Base-by-base conservation (phyloP, 2,113 vertebrate genomes). In the Cyprinodon tularosa region DNA sequence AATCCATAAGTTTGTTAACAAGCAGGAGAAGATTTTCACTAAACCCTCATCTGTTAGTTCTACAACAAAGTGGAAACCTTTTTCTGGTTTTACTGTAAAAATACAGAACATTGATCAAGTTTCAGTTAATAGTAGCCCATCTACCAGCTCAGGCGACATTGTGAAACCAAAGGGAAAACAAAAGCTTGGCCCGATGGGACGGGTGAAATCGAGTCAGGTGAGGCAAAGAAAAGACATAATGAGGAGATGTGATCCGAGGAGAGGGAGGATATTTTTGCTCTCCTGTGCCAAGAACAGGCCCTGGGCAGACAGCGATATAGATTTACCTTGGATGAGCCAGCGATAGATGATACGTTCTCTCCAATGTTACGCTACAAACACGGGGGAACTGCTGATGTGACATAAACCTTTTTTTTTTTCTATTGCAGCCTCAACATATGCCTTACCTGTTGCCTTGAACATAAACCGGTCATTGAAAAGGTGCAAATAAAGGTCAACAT, bases 301-400 rank as follows among this genome's bases (percentile, higher is more conserved):
- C 53, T 0, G 63, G 59, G 62, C 74, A 88, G 90, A 90, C 86
- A 3, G 79, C 0, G 53, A 68, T 88, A 88, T 90, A 74, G 90
- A 88, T 92, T 88, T 87, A 86, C 91, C 81, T 80, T 82, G 84
- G 84, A 82, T 38, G 73, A 77, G 77, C 45, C 77, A 45, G 45
- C 78, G 88, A 85, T 66, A 90, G 81, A 65, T 15, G 88, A 90
- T 82, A 91, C 48, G 72, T 57, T 42, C 64, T 50, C 62, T 4
- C 65, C 77, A 44, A 59, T 36, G 38, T 48, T 81, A 81, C 74
- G 5, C 82, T 66, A 90, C 86, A 84, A 84, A 80, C 82, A 64
- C 76, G 7, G 44, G 70, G 69, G 68, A 91, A 68, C 70, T 82
- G 83, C 86, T 85, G 84, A 88, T 37, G 84, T 80, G 85, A 76